Conservation (phyloP, 2,888 invertebrate genomes). For the Trachelus troglodyta region DNA sequence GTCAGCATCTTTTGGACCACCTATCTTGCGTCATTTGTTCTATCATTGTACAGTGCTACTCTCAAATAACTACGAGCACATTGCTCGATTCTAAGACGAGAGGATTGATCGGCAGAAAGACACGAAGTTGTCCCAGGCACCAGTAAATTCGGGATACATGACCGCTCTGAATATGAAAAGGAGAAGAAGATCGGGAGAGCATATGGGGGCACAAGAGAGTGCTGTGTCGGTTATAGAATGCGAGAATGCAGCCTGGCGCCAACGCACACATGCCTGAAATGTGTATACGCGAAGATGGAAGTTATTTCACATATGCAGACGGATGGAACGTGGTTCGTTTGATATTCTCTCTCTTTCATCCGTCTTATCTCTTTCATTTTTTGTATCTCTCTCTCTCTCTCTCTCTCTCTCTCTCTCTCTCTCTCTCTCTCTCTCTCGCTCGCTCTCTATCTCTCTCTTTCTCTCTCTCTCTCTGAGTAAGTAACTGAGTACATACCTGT, state of each 20-base stretch:
- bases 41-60: neutral
- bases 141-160: conserved; percentile 11
- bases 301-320: neutral
- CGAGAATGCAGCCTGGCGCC: conserved; percentile 65
- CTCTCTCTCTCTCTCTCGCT: too few relatives aligned
- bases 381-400: too few relatives aligned
- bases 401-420: too few relatives aligned
- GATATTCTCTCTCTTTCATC: neutral
- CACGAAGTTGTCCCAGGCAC: neutral
- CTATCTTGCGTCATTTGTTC: neutral
- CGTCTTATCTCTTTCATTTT: too few relatives aligned
- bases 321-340: neutral
- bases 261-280: conserved; percentile 40
- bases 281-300: conserved; percentile 22
- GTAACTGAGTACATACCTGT: too few relatives aligned
- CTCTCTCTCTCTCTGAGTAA: too few relatives aligned
- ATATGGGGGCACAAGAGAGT: conserved; percentile 10
- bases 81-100: neutral
- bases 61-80: neutral
- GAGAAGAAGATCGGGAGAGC: conserved; percentile 11
- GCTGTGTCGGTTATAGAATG: conserved; percentile 53
- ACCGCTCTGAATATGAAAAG: conserved; percentile 18
- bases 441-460: too few relatives aligned
- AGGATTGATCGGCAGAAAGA: neutral
- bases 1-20: neutral